Evolutionary conservation across 2,797 vertebrate species (phyloP).

Genomic region (Falco peregrinus): DNA sequence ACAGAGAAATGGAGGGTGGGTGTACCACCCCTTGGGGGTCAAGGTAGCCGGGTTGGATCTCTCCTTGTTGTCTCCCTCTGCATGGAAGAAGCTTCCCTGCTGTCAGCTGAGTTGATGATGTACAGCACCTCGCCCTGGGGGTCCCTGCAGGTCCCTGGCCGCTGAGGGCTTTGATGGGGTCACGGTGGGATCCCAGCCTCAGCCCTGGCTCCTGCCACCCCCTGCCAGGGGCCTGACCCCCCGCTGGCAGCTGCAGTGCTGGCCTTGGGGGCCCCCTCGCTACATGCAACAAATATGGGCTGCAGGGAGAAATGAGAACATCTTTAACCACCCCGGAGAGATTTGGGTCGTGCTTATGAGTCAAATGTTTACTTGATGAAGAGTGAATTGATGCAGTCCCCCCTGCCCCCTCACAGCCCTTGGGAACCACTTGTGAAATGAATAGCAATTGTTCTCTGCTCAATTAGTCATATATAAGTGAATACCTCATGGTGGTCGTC

Average conservation of each 20-base stretch:
- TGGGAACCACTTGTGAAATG: constrained; percentile 42
- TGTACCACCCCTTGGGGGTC: neutral
- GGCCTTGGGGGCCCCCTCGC: neutral
- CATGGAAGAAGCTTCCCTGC: neutral
- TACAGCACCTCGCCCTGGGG: neutral
- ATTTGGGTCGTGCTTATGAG: neutral
- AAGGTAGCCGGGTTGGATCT: neutral
- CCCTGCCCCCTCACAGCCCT: neutral
- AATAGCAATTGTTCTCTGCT: constrained; percentile 43
- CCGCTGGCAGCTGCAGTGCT: accelerated
- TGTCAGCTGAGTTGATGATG: neutral
- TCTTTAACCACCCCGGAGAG: neutral
- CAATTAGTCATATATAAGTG: constrained; percentile 9
- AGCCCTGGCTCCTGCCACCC: neutral
- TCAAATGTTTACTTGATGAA: constrained; percentile 38
- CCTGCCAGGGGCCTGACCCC: accelerated
- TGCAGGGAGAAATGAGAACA: neutral
- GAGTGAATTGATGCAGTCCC: neutral
- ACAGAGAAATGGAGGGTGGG: neutral
- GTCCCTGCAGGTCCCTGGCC: neutral
- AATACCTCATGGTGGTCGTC: neutral
- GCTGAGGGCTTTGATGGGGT: neutral
- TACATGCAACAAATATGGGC: neutral
- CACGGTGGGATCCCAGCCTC: accelerated
- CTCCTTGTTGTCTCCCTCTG: accelerated